These are phyloP conservation scores for Anolis apletophallus DNA, from an alignment of 2,797 vertebrate species.

Conservation along the genomic window DNA sequence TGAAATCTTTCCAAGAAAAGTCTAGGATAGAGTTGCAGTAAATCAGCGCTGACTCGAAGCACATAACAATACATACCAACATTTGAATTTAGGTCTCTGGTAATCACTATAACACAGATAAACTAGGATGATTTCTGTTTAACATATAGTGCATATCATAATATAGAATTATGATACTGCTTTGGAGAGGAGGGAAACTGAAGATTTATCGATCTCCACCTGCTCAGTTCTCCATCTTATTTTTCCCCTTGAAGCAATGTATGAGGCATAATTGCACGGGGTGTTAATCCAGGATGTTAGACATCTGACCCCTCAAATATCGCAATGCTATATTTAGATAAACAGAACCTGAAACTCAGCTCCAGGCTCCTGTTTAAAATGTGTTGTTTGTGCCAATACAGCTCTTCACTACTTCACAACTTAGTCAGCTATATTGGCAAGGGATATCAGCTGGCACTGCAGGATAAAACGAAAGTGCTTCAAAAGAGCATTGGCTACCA, in stretches of 20 bases:
- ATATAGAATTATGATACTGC: background rate
- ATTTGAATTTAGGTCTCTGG: background rate
- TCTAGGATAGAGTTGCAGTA: no score
- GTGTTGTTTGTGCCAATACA: constrained; percentile 18
- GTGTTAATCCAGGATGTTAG: constrained; percentile 37
- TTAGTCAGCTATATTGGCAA: background rate
- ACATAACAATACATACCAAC: no score
- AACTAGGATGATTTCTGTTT: background rate
- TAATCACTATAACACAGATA: background rate
- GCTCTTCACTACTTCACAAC: constrained; percentile 18
- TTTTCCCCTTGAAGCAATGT: background rate
- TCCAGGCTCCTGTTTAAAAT: background rate
- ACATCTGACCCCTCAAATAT: background rate
- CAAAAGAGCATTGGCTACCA: background rate
- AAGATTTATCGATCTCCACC: background rate
- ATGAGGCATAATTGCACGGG: constrained; percentile 4
- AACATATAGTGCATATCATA: background rate
- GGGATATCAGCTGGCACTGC: constrained; percentile 9
- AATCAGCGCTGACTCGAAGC: no score
- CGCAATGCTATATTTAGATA: background rate
- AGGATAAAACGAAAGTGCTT: background rate
- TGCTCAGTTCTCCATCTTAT: background rate
- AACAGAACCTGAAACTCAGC: constrained; percentile 15
- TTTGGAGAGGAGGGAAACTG: background rate
- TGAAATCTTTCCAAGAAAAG: no score